Evolutionary conservation across 2,113 vertebrate species (phyloP).

Genomic region (Pteropus alecto): DNA sequence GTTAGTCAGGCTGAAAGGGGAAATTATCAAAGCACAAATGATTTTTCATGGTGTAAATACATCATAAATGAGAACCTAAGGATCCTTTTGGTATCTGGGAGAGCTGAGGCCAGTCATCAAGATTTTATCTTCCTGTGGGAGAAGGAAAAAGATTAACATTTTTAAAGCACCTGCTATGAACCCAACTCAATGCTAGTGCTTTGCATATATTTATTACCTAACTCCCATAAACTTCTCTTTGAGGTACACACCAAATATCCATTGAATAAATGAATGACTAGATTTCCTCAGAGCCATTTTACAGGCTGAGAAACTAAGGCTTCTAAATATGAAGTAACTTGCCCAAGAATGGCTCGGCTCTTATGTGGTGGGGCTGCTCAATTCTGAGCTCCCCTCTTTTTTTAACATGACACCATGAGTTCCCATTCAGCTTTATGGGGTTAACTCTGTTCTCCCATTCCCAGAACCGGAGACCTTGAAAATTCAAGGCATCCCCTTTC

Average conservation of each 20-base stretch:
- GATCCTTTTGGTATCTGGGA: not conserved
- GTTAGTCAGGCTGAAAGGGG: not conserved
- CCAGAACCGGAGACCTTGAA: not conserved
- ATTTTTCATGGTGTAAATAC: not conserved
- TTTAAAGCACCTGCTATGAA: not conserved
- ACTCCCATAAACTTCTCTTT: not conserved
- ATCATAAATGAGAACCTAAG: not conserved
- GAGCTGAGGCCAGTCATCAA: not conserved
- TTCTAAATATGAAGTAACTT: not conserved
- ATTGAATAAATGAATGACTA: not conserved
- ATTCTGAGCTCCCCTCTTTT: not conserved
- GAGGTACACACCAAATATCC: not conserved
- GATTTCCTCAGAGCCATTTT: not conserved
- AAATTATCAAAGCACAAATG: not conserved
- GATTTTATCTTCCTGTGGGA: not conserved
- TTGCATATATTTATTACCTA: not conserved
- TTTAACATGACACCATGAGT: fast-evolving
- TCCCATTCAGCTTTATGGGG: not conserved
- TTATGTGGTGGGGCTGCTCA: not conserved
- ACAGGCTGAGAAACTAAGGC: not conserved
- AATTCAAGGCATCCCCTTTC: not conserved
- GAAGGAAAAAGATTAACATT: not conserved
- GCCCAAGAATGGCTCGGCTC: not conserved
- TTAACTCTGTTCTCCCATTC: not conserved
- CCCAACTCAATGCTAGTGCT: not conserved